Conservation (phyloP, 2,797 vertebrate species). For the Mallotus villosus region DNA sequence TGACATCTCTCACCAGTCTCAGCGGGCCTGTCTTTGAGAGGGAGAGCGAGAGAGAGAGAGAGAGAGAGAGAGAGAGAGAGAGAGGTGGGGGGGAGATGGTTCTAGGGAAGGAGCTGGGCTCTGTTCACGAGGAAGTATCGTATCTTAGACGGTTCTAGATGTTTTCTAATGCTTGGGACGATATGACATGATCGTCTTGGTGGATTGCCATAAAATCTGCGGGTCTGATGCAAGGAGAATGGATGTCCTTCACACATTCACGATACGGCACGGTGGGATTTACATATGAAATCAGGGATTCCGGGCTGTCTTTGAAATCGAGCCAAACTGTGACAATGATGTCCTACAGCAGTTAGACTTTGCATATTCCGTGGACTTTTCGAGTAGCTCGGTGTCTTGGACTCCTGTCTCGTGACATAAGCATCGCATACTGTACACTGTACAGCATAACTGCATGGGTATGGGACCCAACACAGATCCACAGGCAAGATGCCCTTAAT, state of each 20-base stretch:
- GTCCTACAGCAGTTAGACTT: not conserved
- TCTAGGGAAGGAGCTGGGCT: too few species aligned
- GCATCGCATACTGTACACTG: too few species aligned
- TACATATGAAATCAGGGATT: not conserved
- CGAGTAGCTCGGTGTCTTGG: not conserved
- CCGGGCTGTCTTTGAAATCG: not conserved
- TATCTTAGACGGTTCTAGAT: too few species aligned
- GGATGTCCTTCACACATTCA: not conserved
- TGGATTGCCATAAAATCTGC: not conserved
- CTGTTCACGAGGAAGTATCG: too few species aligned
- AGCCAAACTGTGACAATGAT: not conserved
- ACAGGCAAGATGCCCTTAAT: not conserved
- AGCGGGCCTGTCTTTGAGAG: too few species aligned
- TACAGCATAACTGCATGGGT: too few species aligned
- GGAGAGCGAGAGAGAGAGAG: too few species aligned
- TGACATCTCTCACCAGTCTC: conserved; percentile 20
- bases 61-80: too few species aligned
- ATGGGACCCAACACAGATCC: not conserved
- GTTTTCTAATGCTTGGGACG: too few species aligned
- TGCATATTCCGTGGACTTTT: not conserved
- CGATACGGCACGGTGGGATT: not conserved
- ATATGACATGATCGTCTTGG: not conserved
- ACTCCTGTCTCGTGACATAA: too few species aligned
- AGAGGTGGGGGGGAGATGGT: too few species aligned
- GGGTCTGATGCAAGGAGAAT: not conserved